Percentiles rank a stretch among this genome's conserved stretches.
Conservation (phyloP, 2,888 invertebrate genomes). For the Erannis defoliaria region DNA sequence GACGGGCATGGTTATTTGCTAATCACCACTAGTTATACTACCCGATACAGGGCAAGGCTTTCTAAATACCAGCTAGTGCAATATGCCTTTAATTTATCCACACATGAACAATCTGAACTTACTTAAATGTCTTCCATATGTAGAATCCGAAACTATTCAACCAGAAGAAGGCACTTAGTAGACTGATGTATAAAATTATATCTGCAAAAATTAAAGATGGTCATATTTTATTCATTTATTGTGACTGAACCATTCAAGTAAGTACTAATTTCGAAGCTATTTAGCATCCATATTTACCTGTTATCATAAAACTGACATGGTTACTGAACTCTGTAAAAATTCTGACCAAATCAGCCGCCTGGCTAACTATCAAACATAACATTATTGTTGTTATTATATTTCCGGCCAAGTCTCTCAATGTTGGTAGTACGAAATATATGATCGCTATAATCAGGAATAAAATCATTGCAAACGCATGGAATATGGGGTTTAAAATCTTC, state of each 20-base stretch:
- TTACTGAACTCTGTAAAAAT: conserved; percentile 93
- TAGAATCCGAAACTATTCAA: conserved; percentile 94
- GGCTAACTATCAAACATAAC: conserved; percentile 91
- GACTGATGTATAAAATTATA: conserved; percentile 91
- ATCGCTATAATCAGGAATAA: conserved; percentile 91
- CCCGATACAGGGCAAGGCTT: too few species aligned
- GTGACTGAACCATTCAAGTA: not conserved
- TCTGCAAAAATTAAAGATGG: conserved; percentile 84
- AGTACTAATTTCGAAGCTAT: not conserved
- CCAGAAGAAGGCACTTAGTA: conserved; percentile 95
- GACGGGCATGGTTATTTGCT: too few species aligned
- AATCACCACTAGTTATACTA: too few species aligned
- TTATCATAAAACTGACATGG: conserved; percentile 92
- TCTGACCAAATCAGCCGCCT: conserved; percentile 92
- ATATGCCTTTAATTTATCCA: too few species aligned
- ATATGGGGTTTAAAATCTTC: conserved; percentile 91
- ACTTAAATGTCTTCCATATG: conserved; percentile 95
- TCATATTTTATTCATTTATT: not conserved
- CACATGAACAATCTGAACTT: conserved; percentile 53
- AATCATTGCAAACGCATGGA: conserved; percentile 90
- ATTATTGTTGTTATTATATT: conserved; percentile 94
- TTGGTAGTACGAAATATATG: conserved; percentile 94
- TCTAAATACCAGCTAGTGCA: too few species aligned
- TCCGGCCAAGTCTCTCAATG: conserved; percentile 92
- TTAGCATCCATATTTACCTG: conserved; percentile 83